Conservation (phyloP, 2,888 invertebrate genomes). For the Heliconius ismenius region DNA sequence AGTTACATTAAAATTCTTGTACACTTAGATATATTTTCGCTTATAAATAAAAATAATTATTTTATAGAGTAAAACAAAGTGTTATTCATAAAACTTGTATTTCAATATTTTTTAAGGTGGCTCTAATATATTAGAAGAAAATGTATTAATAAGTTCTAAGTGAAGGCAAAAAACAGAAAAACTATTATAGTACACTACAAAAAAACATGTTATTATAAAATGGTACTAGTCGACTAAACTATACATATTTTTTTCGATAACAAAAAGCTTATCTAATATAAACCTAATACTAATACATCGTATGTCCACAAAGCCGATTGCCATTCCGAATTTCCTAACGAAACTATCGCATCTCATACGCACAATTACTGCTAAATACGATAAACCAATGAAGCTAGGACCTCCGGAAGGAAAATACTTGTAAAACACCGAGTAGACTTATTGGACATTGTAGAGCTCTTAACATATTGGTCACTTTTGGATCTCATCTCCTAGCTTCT, state of each 20-base stretch:
- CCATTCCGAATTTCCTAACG: constrained; percentile 51
- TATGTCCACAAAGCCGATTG: constrained; percentile 41
- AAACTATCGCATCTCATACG: constrained; percentile 62
- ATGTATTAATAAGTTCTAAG: no score
- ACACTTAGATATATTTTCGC: no score
- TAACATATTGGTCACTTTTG: constrained; percentile 55
- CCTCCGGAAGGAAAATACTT: constrained; percentile 40
- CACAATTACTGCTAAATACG: constrained; percentile 61
- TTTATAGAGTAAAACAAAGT: no score
- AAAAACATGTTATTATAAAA: no score
- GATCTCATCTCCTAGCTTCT: constrained; percentile 63
- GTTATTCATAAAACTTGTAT: no score
- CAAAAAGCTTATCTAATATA: constrained; percentile 10
- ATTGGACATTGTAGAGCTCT: constrained; percentile 50
- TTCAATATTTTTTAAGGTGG: no score
- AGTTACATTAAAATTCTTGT: no score
- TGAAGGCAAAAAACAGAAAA: no score
- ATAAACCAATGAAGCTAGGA: constrained; percentile 48
- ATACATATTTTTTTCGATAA: background rate
- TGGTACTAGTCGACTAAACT: background rate
- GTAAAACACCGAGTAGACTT: constrained; percentile 41
- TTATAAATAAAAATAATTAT: no score
- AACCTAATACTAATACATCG: constrained; percentile 40
- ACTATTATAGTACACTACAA: no score
- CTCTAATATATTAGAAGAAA: no score